A percentile compares a stretch with the other conserved stretches of the same genome.
Evolutionary conservation across 92 coral and sea anemone species (phyloP).

Genomic region (Palythoa grandis): DNA sequence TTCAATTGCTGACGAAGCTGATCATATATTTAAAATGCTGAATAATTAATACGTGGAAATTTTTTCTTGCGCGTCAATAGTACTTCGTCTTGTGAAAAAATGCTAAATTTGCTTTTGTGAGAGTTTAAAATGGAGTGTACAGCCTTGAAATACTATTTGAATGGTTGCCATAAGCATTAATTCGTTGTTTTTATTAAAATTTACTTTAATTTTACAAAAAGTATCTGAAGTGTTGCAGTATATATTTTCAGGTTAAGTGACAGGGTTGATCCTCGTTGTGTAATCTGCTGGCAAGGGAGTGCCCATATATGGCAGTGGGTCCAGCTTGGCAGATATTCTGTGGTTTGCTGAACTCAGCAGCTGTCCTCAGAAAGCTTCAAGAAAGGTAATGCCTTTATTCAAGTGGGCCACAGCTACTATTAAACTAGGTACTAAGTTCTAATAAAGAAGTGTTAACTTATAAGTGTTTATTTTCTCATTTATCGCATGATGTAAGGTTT

Average conservation of each 20-base stretch:
- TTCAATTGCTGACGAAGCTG: slow-evolving; percentile 8
- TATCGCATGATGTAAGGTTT: not conserved
- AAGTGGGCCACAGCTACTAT: not conserved
- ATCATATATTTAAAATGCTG: not conserved
- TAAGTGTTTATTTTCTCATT: not conserved
- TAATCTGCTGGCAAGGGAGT: slow-evolving; percentile 10
- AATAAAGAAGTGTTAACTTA: not conserved
- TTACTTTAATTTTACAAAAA: not conserved
- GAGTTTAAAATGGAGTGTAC: not conserved
- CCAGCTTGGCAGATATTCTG: slow-evolving; percentile 39
- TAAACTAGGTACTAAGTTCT: not conserved
- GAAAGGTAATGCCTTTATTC: slow-evolving; percentile 32
- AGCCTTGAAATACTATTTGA: not conserved
- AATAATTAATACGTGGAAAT: slow-evolving; percentile 13
- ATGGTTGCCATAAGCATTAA: not conserved
- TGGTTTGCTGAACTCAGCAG: slow-evolving; percentile 34
- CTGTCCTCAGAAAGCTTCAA: slow-evolving; percentile 17
- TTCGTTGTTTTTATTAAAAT: not conserved
- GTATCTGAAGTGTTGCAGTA: slow-evolving; percentile 36
- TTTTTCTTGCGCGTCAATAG: not conserved
- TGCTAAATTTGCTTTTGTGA: not conserved
- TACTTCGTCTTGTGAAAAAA: not conserved
- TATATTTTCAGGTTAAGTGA: slow-evolving; percentile 46
- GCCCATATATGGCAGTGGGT: slow-evolving; percentile 30
- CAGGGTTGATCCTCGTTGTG: slow-evolving; percentile 30